Conservation (phyloP, 2,113 vertebrate species). For the Ochotona curzoniae region DNA sequence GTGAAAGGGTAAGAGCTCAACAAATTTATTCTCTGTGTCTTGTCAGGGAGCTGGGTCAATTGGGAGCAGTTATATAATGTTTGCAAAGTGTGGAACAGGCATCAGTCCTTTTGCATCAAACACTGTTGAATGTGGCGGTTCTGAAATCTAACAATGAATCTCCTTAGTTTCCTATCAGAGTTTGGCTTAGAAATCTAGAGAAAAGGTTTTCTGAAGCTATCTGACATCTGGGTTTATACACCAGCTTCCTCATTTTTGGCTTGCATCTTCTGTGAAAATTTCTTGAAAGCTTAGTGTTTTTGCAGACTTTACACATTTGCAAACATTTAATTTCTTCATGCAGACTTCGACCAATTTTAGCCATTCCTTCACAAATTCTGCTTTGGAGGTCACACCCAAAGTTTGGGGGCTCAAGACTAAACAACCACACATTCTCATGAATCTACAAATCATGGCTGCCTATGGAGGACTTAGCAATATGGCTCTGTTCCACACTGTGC, state of each 20-base stretch:
- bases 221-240: neutral
- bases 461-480: neutral
- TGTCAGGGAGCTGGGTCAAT: neutral
- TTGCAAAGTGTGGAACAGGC: neutral
- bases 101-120: neutral
- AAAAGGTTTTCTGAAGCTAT: neutral
- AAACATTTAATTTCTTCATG: slow-evolving; percentile 17
- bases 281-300: neutral
- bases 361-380: neutral
- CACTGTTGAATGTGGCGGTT: neutral
- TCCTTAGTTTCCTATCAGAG: neutral
- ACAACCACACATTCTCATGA: neutral
- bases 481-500: neutral
- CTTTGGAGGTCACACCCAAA: neutral
- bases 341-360: neutral
- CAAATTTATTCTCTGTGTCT: neutral
- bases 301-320: neutral
- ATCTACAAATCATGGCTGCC: neutral
- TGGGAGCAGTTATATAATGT: neutral
- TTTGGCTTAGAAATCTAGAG: neutral
- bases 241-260: neutral
- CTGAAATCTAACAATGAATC: neutral
- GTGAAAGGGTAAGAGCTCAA: neutral
- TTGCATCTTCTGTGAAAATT: neutral
- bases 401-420: neutral